Base-by-base conservation (phyloP, 2,888 invertebrate species). In the Caenorhabditis japonica region DNA sequence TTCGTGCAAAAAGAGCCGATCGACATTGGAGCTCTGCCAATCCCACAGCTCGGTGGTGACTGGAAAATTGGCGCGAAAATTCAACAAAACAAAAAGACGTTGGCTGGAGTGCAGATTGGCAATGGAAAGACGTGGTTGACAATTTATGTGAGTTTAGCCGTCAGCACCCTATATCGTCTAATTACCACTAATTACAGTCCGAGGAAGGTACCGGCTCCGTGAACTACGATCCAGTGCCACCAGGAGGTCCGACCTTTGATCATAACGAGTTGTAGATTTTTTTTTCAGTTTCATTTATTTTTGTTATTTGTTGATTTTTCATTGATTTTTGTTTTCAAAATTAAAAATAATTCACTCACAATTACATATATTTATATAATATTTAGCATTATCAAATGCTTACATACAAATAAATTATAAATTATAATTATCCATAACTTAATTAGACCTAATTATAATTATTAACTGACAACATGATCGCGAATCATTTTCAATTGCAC, bases 401-500 rank as follows among this genome's bases (percentile, higher is more conserved):
- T n/a, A n/a, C n/a, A n/a, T n/a, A n/a, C n/a, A n/a, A n/a, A 30
- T 30, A 30, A 30, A 30, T 30, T 30, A 30, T 38, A 38, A 38
- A 13, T 38, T 38, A 38, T 33, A 33, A 5, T 5, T 8, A 33
- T 33, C 33, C 12, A n/a, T 36, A 36, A 36, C 36, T 12, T 36
- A n/a, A n/a, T n/a, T n/a, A n/a, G n/a, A n/a, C n/a, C n/a, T n/a
- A n/a, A n/a, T 30, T 30, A 7, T 10, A 5, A 7, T 30, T 30
- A 34, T 25, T 64, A 74, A 3, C 30, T 53, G 30, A 78, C 70
- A 5, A 83, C 71, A 58, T 86, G 85, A 43, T 87, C 78, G 1
- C 49, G 51, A 25, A 85, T 81, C 86, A 86, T 86, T 23, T 66
- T 59, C 19, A 83, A 55, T 49, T 82, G 82, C 12, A 82, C 69